Base-by-base conservation (phyloP, 2,797 vertebrate species). In the Menidia menidia region DNA sequence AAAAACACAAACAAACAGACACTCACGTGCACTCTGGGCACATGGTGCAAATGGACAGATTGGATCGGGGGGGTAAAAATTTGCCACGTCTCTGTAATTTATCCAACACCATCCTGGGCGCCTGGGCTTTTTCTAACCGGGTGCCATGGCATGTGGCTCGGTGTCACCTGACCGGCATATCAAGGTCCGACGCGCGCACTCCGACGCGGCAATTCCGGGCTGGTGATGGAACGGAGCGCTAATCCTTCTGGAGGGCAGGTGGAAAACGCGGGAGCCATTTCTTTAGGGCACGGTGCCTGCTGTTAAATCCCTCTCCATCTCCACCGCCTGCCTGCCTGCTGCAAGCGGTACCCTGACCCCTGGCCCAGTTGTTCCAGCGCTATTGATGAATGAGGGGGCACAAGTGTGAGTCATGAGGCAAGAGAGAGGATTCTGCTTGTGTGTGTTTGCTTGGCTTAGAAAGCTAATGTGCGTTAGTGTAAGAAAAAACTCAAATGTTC, bases 361-460 rank as follows among this genome's bases (percentile, higher is more conserved):
- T 72, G 72, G 78, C 77, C 84, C 87, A 77, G 77, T 85, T 84
- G 71, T 81, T 86, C 85, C 68, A 77, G 75, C 80, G 65, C 69
- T 86, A 88, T 85, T 87, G 86, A 88, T 89, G 83, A 87, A 89
- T 88, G 88, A 87, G 87, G 85, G 87, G 89, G 87, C 68, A 77
- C 89, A 7, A 70, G 72, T 39, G 55, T 72, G 88, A 87, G 80
- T 86, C 81, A 81, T 53, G 35, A 39, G 35, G 65, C 31, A 63
- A 68, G 76, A 75, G 51, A 58, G 59, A 77, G 56, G 53, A 75
- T 56, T 10, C 55, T 18, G 53, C 53, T 50, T 13, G 64, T 77
- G 68, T 52, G 39, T 19, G 44, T 5, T 43, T 19, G 1, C 44
- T 33, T 64, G 52, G 68, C 41, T 64, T 62, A 73, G 61, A 68